These are phyloP conservation scores for Alligator sinensis DNA, from an alignment of 2,113 vertebrate species.

Conservation along the genomic window DNA sequence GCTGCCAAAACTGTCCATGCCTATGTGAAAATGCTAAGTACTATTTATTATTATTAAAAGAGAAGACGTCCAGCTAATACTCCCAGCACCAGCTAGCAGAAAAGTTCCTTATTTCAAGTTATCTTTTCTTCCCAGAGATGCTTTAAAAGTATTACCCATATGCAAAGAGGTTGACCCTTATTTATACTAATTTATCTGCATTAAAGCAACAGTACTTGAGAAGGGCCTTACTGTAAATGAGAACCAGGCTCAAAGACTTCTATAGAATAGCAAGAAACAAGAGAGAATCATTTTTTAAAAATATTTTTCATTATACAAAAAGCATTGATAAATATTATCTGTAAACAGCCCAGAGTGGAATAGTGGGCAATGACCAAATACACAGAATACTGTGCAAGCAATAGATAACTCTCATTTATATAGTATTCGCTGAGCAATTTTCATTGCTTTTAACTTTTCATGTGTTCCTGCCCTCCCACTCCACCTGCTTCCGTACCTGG, in stretches of 20 bases:
- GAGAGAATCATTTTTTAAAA: background rate
- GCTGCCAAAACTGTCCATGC: background rate
- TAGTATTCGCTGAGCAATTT: background rate
- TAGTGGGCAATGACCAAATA: background rate
- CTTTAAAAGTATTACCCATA: background rate
- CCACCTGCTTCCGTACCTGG: background rate
- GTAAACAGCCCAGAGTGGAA: background rate
- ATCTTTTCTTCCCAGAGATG: background rate
- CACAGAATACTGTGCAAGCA: background rate
- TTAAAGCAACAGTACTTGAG: background rate
- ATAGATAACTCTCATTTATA: background rate
- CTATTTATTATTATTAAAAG: background rate
- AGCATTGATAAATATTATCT: background rate
- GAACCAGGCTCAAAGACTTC: background rate
- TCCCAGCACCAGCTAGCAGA: background rate
- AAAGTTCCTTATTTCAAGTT: background rate
- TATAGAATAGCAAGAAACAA: background rate
- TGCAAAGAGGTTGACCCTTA: background rate
- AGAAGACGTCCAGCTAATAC: accelerated
- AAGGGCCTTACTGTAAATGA: background rate
- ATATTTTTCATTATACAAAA: background rate
- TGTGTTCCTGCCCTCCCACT: background rate
- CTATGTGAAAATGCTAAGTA: background rate
- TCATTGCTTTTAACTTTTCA: background rate
- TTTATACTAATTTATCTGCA: background rate